A percentile compares a stretch with the other conserved stretches of the same genome.
Conservation (phyloP, 2,797 vertebrate species). For the Morus bassanus region DNA sequence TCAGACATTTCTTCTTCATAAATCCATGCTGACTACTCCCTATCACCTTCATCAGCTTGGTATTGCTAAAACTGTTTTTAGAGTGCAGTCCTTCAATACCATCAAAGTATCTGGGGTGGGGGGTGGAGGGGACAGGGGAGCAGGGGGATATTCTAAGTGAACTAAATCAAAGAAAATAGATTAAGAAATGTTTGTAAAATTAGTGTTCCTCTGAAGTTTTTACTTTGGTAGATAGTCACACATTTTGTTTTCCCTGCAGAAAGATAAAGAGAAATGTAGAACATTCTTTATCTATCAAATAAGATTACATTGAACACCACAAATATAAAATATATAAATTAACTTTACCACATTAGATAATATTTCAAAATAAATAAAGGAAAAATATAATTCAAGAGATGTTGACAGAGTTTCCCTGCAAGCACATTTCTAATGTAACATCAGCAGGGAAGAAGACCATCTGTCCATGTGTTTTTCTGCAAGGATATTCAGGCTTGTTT, state of each 20-base stretch:
- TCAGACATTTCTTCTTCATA: not conserved
- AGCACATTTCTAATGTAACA: conserved; percentile 4
- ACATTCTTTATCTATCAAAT: not conserved
- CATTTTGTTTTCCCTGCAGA: not conserved
- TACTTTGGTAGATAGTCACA: not conserved
- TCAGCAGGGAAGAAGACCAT: conserved; percentile 26
- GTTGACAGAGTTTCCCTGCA: conserved; percentile 16
- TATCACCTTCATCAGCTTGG: not conserved
- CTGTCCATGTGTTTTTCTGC: conserved; percentile 27
- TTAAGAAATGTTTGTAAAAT: not conserved
- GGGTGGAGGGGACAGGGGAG: too few species aligned
- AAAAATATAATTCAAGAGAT: not conserved
- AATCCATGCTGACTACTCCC: not conserved
- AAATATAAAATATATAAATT: not conserved
- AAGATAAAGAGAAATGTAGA: not conserved
- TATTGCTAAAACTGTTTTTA: not conserved
- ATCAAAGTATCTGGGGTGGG: not conserved
- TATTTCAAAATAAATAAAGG: conserved; percentile 15
- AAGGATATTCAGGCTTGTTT: not conserved
- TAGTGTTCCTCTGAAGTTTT: not conserved
- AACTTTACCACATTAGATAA: not conserved
- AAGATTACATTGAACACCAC: not conserved
- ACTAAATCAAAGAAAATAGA: not conserved
- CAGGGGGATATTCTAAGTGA: not conserved
- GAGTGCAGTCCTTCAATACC: not conserved